phyloP scores from a whole-genome alignment of 2,113 vertebrate genomes.

The Neolamprologus variostigma region DNA sequence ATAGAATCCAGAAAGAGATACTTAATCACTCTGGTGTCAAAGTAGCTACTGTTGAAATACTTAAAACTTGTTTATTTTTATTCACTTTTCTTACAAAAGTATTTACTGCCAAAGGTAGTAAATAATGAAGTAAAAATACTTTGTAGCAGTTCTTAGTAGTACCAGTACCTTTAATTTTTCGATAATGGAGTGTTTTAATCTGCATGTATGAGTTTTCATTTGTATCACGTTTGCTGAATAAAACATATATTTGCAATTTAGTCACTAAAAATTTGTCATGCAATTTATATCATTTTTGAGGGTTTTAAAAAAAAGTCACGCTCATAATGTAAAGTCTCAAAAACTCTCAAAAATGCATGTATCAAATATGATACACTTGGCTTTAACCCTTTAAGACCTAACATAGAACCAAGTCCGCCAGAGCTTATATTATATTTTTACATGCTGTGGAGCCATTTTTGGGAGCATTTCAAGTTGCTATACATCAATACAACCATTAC shows the following conservation, averaged over 20 bases:
- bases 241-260: not conserved
- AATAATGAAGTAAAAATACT: not conserved
- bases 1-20: not conserved
- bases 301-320: rapidly evolving
- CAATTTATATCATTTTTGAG: not conserved
- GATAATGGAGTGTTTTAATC: not conserved
- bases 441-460: too few relatives aligned
- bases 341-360: rapidly evolving
- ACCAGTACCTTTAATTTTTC: not conserved
- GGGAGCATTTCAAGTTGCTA: too few relatives aligned
- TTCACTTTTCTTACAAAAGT: not conserved
- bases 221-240: not conserved
- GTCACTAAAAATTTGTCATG: rapidly evolving
- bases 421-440: too few relatives aligned
- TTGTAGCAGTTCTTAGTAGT: not conserved
- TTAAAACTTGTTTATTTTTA: not conserved
- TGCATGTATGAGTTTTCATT: not conserved
- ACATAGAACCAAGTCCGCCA: too few relatives aligned
- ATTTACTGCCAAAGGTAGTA: not conserved
- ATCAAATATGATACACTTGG: rapidly evolving
- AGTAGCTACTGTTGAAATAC: not conserved
- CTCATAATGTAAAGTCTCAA: not conserved
- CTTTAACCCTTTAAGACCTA: not conserved
- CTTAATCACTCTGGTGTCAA: rapidly evolving
- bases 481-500: too few relatives aligned